Evolutionary conservation across 2,888 invertebrate genomes (phyloP), one percentile per base, ranked within the genome.

Genomic region (Heterodera filipjevi): DNA sequence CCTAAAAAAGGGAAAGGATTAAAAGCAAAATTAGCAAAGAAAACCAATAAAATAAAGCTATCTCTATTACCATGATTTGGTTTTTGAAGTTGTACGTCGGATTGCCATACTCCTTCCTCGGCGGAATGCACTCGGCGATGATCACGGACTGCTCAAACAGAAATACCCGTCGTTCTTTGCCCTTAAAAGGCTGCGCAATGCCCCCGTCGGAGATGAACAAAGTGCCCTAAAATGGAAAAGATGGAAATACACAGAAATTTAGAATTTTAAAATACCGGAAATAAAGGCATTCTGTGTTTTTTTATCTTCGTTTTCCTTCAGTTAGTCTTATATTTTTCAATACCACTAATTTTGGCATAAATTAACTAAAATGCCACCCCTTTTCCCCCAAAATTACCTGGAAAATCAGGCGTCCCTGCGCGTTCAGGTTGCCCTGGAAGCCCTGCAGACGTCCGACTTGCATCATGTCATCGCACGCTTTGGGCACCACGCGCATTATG

Each of bases 71-170:
- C 93, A 95, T 95, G 84, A 99, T 93, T 89, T 96, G 96, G 88
- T 94, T 94, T 91, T 96, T 96, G 91, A 95, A 97, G 89, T 95
- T 93, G 91, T 96, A 99, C 46, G 94, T 94, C 79, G 96, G 96
- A 91, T 94, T 95, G 84, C 85, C 84, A 90, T 95, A 96, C 90
- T 95, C 95, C 70, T 94, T 94, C 90, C 94, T 95, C 79, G 90
- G 90, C 78, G 90, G 95, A 30, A 95, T 94, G 78, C 95, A 93
- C 86, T 98, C 97, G 87, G 96, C 95, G 91, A 98, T 95, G 87
- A 96, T 95, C 86, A 98, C 94, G 89, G 95, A 95, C 91, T 99
- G 99, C 90, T 99, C 96, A 90, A 99, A 99, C 74, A 99, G 92
- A 91, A 99, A 99, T 82, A 98, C 95, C 90, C 96, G 94, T 88